Evolutionary conservation across 2,113 vertebrate genomes (phyloP).

Genomic region (Cranoglanis bouderius): DNA sequence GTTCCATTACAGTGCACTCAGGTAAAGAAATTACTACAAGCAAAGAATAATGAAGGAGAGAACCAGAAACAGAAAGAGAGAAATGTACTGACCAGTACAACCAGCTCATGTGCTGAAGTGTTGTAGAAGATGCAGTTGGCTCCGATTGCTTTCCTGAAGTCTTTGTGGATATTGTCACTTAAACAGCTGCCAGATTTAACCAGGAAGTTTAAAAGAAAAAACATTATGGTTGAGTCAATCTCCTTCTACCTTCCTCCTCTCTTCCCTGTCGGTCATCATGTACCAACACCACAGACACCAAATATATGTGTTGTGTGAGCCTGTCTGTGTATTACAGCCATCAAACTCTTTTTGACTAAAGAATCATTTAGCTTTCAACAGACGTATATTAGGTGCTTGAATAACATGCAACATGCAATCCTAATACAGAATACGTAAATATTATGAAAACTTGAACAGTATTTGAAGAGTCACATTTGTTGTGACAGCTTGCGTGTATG

Average conservation of each 20-base stretch:
- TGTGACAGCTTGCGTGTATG: not conserved
- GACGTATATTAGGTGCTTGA: not conserved
- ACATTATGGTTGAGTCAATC: not conserved
- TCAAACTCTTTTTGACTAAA: not conserved
- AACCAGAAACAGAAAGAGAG: not conserved
- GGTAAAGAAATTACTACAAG: not conserved
- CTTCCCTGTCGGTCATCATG: not conserved
- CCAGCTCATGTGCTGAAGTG: conserved; percentile 78
- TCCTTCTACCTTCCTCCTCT: not conserved
- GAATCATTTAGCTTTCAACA: not conserved
- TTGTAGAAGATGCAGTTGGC: conserved; percentile 88
- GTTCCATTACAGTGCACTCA: not conserved
- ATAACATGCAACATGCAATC: not conserved
- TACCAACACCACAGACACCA: not conserved
- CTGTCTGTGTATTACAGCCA: not conserved
- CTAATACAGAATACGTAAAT: not conserved
- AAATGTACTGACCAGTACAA: conserved; percentile 81
- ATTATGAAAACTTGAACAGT: not conserved
- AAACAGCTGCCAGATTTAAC: conserved; percentile 74
- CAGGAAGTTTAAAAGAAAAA: not conserved
- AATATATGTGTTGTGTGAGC: too few species aligned
- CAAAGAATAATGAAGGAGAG: not conserved
- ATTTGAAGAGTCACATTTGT: not conserved
- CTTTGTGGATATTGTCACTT: conserved; percentile 87
- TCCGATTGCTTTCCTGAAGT: conserved; percentile 90